phyloP scores from a whole-genome alignment of 2,888 invertebrate genomes.

The Octodonta nipae region DNA sequence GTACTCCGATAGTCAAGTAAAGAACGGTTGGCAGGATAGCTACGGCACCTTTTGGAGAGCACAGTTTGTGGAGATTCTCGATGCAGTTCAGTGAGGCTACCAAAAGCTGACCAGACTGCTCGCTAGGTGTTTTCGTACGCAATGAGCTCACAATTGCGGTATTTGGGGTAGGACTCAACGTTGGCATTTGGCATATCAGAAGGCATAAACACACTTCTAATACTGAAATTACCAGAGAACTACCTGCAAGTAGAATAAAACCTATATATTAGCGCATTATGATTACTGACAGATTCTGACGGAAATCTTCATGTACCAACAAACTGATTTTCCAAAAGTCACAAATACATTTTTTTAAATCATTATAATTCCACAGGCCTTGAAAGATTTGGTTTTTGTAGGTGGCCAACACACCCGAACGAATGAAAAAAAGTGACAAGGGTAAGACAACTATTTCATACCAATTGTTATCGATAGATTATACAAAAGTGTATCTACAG shows the following conservation, averaged over 20 bases:
- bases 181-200: conserved; percentile 75
- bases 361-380: no score
- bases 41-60: conserved; percentile 75
- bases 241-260: conserved; percentile 65
- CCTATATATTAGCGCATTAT: no score
- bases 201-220: conserved; percentile 88
- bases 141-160: conserved; percentile 30
- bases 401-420: no score
- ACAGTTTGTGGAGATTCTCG: conserved; percentile 65
- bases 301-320: no score
- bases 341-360: no score
- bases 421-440: no score
- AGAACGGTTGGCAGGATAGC: conserved; percentile 82
- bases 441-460: no score
- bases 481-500: no score
- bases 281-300: no score
- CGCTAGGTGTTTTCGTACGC: conserved; percentile 40
- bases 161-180: conserved; percentile 58
- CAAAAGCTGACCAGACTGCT: conserved; percentile 60
- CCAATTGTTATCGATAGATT: no score
- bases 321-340: no score
- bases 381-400: no score
- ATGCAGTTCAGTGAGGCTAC: conserved; percentile 64
- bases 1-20: conserved; percentile 79
- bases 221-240: conserved; percentile 82